These are phyloP conservation scores for Tillus elongatus DNA, from an alignment of 2,888 invertebrate genomes.

Conservation along the genomic window DNA sequence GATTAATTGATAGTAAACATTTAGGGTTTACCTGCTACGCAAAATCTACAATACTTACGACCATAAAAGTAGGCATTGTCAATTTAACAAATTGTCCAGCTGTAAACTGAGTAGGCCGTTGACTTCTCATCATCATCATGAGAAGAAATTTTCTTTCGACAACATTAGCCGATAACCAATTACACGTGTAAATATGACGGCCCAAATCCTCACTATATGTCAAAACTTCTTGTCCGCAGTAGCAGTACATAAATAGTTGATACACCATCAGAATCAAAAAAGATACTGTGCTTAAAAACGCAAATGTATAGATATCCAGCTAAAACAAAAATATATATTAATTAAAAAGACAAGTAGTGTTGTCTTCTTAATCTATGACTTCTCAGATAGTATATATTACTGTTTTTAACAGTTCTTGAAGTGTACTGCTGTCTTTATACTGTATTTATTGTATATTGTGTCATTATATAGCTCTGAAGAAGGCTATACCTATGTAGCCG, in stretches of 20 bases:
- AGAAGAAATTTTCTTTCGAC: constrained; percentile 9
- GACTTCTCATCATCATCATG: constrained; percentile 15
- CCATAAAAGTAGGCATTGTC: constrained; percentile 13
- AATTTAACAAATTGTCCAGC: constrained; percentile 16
- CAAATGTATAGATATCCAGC: constrained; percentile 6
- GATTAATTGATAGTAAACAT: too few species aligned
- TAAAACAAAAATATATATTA: constrained; percentile 7
- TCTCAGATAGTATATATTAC: too few species aligned
- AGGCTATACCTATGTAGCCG: too few species aligned
- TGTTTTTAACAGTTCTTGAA: too few species aligned
- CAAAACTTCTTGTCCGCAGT: constrained; percentile 41
- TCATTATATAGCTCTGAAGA: too few species aligned
- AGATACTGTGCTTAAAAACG: constrained; percentile 35
- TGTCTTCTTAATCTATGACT: too few species aligned
- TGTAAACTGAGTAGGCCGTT: constrained; percentile 13
- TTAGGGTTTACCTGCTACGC: too few species aligned
- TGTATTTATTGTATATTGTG: too few species aligned
- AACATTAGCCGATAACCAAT: constrained; percentile 11
- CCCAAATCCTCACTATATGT: constrained; percentile 9
- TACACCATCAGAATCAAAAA: constrained; percentile 39
- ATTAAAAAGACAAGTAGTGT: too few species aligned
- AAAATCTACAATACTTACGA: too few species aligned
- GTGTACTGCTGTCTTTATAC: too few species aligned
- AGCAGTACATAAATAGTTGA: constrained; percentile 43
- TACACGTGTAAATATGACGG: constrained; percentile 9